Conservation (phyloP, 2,797 vertebrate species). For the Argyrosomus regius region DNA sequence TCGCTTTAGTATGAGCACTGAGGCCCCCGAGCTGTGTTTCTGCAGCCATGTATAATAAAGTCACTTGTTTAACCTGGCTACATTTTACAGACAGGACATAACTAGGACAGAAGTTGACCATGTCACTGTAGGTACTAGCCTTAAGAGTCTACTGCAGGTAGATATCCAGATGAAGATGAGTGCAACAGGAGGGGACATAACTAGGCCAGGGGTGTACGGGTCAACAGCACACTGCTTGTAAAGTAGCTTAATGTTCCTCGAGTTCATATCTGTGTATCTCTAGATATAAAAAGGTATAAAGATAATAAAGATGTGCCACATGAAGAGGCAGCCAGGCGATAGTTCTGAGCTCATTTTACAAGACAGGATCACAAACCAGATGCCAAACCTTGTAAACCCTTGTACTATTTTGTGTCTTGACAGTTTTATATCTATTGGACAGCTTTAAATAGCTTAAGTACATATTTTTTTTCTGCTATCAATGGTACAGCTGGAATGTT, state of each 20-base stretch:
- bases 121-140: not conserved
- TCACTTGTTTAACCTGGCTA: too few species aligned
- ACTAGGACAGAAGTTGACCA: not conserved
- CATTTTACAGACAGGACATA: too few species aligned
- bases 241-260: conserved; percentile 19
- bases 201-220: not conserved
- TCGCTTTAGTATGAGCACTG: not conserved
- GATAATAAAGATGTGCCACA: conserved; percentile 36
- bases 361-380: conserved; percentile 51
- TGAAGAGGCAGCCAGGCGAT: not conserved
- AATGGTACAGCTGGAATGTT: not conserved
- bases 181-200: not conserved
- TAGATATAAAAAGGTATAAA: conserved; percentile 20
- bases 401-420: conserved; percentile 35
- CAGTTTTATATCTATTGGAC: conserved; percentile 47
- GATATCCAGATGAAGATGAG: not conserved
- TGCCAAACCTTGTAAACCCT: conserved; percentile 65
- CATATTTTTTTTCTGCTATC: conserved; percentile 1
- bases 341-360: conserved; percentile 36
- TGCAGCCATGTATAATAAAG: not conserved
- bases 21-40: not conserved
- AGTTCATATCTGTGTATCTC: not conserved
- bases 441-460: conserved; percentile 36
- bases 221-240: conserved; percentile 9
- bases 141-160: not conserved